Evolutionary conservation across 1,140 invertebrate species (phyloP), one percentile per base, ranked within the genome.

Genomic region (Listronotus bonariensis): DNA sequence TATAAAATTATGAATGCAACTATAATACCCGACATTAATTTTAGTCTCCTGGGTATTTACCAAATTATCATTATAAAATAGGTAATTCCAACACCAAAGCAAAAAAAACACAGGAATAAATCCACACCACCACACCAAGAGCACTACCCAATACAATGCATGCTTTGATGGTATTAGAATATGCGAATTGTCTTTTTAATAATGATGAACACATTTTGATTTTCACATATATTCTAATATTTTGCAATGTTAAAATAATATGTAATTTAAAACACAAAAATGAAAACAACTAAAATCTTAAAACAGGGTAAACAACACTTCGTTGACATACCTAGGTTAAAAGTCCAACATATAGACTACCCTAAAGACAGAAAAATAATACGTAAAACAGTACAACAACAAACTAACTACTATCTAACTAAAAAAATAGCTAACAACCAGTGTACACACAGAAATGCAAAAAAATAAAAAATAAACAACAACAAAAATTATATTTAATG

Each of bases 401-500:
- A 49, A 62, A 36, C 34, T 36, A 36, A 36, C 34, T 36, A 36
- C 34, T 10, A 36, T 10, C 34, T 36, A 36, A 26, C 20, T 36
- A 36, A 36, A 36, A 10, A 36, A 36, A 36, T 36, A 65, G 52
- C 67, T 68, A 64, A 67, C 34, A 67, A 76, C 75, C 76, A 78
- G 76, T 76, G 76, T 78, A 77, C 76, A 77, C 55, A 69, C 69
- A 53, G 31, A 61, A 68, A 53, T 57, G 41, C 49, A 48, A 46
- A 54, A 53, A n/a, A 18, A 53, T 48, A 48, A 48, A 53, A 53
- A 32, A 34, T 1, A 53, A 14, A 12, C 17, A 10, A 36, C 8
- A 36, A 36, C 8, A 8, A 36, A 36, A 36, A 52, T 14, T 20
- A 36, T 5, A 26, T 26, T 26, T 26, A 5, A 26, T 26, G 20